Conservation (phyloP, 2,797 vertebrate genomes). For the Linurgus olivaceus region DNA sequence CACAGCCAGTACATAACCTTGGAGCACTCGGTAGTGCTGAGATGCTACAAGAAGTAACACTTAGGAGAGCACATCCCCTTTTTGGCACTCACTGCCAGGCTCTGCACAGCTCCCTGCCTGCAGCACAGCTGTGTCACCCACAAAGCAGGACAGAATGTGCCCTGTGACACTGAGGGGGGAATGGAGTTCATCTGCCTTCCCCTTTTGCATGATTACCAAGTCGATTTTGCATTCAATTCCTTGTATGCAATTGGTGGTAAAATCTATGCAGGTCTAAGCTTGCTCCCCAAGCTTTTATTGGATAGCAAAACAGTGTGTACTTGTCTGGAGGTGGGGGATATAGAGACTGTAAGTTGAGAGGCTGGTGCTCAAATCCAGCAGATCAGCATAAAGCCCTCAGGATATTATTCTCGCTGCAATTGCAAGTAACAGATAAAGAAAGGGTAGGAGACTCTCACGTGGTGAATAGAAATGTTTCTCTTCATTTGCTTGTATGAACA, state of each 20-base stretch:
- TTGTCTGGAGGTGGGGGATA: rapidly evolving
- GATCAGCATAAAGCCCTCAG: constrained; percentile 37
- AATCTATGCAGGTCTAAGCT: not conserved
- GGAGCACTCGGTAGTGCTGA: not conserved
- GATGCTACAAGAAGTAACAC: not conserved
- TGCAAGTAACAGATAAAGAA: constrained; percentile 6
- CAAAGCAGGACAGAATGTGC: not conserved
- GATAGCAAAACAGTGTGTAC: not conserved
- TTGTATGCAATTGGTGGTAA: not conserved
- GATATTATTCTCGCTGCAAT: constrained; percentile 30
- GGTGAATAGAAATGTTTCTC: not conserved
- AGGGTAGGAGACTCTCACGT: not conserved
- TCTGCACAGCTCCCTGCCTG: not conserved
- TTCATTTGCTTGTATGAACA: not conserved
- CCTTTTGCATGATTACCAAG: not conserved
- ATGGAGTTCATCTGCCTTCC: not conserved
- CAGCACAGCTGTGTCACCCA: not conserved
- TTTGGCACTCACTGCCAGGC: rapidly evolving
- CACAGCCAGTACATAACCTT: not conserved
- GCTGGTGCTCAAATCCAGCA: constrained; percentile 3
- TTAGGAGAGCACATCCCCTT: not conserved
- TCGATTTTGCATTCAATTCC: not conserved
- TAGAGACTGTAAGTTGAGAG: not conserved
- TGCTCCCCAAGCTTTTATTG: not conserved
- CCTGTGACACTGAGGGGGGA: rapidly evolving